phyloP scores from a whole-genome alignment of 2,113 vertebrate species.

The Corydoras maculifer region DNA sequence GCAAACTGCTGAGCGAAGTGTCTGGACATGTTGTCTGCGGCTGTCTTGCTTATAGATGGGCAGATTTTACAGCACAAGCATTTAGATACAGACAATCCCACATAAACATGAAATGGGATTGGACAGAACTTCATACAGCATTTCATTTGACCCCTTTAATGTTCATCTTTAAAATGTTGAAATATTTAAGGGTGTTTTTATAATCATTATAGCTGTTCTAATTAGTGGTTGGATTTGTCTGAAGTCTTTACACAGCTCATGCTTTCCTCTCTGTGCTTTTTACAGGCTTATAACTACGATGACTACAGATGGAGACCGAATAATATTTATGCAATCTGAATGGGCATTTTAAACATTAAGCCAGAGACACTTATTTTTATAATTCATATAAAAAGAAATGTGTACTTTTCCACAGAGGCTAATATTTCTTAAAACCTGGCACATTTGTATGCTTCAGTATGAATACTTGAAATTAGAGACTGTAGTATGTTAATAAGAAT shows the following conservation, averaged over 20 bases:
- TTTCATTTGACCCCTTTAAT: constrained; percentile 58
- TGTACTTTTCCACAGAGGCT: constrained; percentile 66
- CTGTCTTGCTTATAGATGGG: constrained; percentile 60
- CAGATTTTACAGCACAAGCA: constrained; percentile 41
- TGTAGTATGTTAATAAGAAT: constrained; percentile 46
- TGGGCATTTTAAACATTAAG: constrained; percentile 65
- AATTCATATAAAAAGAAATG: constrained; percentile 58
- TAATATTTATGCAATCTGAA: constrained; percentile 69
- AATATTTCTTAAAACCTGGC: constrained; percentile 49
- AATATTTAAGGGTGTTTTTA: constrained; percentile 58
- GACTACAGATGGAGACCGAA: constrained; percentile 53
- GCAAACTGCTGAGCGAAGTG: constrained; percentile 54
- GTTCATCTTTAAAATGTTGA: constrained; percentile 58
- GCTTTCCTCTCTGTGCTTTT: constrained; percentile 50
- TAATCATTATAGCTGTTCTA: constrained; percentile 57
- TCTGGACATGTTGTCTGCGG: constrained; percentile 64
- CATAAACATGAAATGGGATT: constrained; percentile 31
- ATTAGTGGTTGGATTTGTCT: constrained; percentile 56
- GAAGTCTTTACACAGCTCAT: constrained; percentile 61
- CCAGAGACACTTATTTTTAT: constrained; percentile 66
- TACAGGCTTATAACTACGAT: constrained; percentile 64
- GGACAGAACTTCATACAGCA: constrained; percentile 38
- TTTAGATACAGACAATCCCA: constrained; percentile 18
- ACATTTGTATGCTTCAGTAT: constrained; percentile 42
- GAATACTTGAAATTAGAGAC: constrained; percentile 53